A percentile compares a stretch with the other conserved stretches of the same genome.
These are phyloP conservation scores for Triplophysa dalaica DNA, from an alignment of 2,113 vertebrate genomes.

Conservation along the genomic window DNA sequence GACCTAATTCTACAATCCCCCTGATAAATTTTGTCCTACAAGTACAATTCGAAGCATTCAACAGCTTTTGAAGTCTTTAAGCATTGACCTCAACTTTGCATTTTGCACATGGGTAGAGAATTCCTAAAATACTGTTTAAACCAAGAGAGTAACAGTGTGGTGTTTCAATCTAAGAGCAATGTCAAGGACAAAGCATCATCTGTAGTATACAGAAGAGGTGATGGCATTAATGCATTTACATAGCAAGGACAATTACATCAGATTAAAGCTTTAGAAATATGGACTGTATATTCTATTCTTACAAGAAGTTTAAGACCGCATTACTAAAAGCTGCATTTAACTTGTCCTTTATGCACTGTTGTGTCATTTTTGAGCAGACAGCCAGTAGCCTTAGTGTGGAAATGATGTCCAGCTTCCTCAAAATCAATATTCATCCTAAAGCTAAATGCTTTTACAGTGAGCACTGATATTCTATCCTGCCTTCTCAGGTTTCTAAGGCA, in stretches of 20 bases:
- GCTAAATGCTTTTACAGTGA: neutral
- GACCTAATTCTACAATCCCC: slow-evolving; percentile 45
- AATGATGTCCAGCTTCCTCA: neutral
- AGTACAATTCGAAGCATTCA: slow-evolving; percentile 30
- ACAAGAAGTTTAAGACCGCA: too few relatives aligned
- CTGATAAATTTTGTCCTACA: slow-evolving; percentile 5
- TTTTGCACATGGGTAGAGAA: neutral
- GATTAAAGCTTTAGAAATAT: too few relatives aligned
- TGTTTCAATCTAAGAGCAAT: neutral
- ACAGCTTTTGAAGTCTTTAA: neutral
- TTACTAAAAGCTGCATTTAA: too few relatives aligned
- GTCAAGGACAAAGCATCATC: neutral
- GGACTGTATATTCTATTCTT: too few relatives aligned
- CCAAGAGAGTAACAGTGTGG: neutral
- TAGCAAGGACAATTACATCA: too few relatives aligned
- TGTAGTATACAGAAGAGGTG: too few relatives aligned
- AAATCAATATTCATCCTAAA: neutral
- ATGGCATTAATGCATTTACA: too few relatives aligned
- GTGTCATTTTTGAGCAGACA: too few relatives aligned
- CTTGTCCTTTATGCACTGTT: too few relatives aligned
- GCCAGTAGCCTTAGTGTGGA: too few relatives aligned
- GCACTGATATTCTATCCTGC: slow-evolving; percentile 2
- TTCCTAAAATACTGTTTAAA: slow-evolving; percentile 1
- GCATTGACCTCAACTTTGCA: neutral
- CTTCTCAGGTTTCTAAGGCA: slow-evolving; percentile 88